Evolutionary conservation across 2,888 invertebrate genomes (phyloP), one percentile per base, ranked within the genome.

Genomic region (Laspeyria flexula): DNA sequence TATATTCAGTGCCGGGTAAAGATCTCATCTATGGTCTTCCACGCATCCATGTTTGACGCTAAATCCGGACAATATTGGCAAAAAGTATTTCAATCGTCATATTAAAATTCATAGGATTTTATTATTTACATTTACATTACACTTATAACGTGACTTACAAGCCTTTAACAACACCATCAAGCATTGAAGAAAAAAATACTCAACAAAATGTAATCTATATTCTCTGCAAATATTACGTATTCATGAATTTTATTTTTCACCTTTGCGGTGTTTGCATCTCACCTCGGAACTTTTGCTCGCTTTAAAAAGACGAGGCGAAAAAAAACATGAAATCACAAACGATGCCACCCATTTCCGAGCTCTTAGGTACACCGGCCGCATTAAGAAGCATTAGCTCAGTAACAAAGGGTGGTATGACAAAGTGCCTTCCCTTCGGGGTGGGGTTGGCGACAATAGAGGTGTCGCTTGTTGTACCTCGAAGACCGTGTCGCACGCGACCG

Each of bases 351-450:
- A 76, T 85, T 86, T 80, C 78, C 79, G 71, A 60, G 74, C 73
- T 77, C 75, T 76, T 71, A 73, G 71, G 73, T 70, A 75, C 69
- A 76, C 68, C 65, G 71, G 65, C 69, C 71, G 74, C 83, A 83
- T 86, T 85, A 84, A 86, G 81, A 75, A 77, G 83, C 85, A 85
- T 88, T 87, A 87, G 82, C 81, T 79, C 71, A 63, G 73, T 81
- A 77, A 88, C 86, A 88, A 88, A 87, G 80, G 80, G 78, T 75
- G 73, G 78, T 79, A 75, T 85, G 85, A 86, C 85, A 85, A 85
- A 86, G 86, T 86, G 84, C 79, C 81, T 81, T 74, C 71, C 71
- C 67, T 60, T 64, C 63, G 68, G 65, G 79, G 74, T 55, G 64
- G 66, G 73, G 74, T 51, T 52, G 46, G 31, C 69, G 71, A 85